Percentiles rank a stretch among this genome's conserved stretches.
These are phyloP conservation scores for Macrostomum lignano DNA, from an alignment of 1,140 invertebrate genomes.

Conservation along the genomic window DNA sequence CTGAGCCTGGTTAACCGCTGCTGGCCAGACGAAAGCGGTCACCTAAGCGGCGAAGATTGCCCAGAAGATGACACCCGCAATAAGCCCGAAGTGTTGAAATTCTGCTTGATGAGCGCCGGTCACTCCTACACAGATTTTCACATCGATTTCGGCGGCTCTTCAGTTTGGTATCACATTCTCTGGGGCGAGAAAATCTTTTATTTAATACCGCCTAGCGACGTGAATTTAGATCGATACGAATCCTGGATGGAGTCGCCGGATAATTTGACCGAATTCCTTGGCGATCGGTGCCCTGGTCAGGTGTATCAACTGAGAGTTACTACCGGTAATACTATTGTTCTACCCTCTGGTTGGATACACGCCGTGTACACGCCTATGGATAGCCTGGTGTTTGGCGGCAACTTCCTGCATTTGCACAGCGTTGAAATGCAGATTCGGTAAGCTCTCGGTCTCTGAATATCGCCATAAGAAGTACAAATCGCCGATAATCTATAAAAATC, in stretches of 20 bases:
- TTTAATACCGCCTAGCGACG: conserved; percentile 46
- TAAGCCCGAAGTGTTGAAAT: conserved; percentile 54
- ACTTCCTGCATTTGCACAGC: conserved; percentile 63
- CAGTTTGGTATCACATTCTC: conserved; percentile 65
- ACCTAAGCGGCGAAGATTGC: conserved; percentile 17
- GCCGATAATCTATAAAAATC: too few species aligned
- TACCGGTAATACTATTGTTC: conserved; percentile 50
- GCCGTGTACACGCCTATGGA: conserved; percentile 62
- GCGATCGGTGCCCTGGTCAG: conserved; percentile 58
- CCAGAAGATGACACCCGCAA: conserved; percentile 28
- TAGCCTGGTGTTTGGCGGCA: conserved; percentile 69
- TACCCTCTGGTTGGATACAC: conserved; percentile 77
- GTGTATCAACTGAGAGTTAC: conserved; percentile 39
- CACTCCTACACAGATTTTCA: conserved; percentile 77
- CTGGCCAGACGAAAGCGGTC: conserved; percentile 14
- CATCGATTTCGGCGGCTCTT: conserved; percentile 70
- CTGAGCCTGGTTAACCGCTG: conserved; percentile 43
- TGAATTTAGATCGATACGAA: conserved; percentile 50
- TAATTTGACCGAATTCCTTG: conserved; percentile 55
- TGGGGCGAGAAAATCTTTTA: conserved; percentile 62
- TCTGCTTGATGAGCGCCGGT: conserved; percentile 57
- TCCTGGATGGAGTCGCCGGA: conserved; percentile 51
- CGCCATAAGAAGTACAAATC: neutral
- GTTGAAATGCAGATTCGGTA: conserved; percentile 51
- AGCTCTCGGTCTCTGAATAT: conserved; percentile 9